Base-by-base conservation (phyloP, 37 sponge, comb jelly and placozoan species). In the Halisarca cf. caerulea region DNA sequence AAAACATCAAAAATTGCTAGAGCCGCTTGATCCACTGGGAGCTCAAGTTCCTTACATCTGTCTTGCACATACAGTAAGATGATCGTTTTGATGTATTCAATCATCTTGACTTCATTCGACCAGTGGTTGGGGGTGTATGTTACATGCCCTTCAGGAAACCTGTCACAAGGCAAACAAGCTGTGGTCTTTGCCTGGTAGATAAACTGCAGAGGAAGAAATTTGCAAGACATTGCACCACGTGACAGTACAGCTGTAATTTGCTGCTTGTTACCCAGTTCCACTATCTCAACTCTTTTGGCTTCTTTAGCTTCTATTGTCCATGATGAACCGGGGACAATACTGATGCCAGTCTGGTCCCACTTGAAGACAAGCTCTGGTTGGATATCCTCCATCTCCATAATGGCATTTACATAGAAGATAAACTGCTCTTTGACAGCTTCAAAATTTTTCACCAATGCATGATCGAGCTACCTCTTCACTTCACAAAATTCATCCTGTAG, bases 401-500 rank as follows among this genome's bases (percentile, higher is more conserved):
- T 54, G 0, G 60, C 53, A 14, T 80, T 79, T 17, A 83, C 55
- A 78, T 82, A 80, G 18, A 87, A 83, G 32, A 90, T 35, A 82
- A 83, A 90, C 60, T 90, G 80, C 23, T 40, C 34, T 38, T 90
- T 90, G 35, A 57, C 21, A 20, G 5, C 54, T 39, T 57, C 78
- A 58, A 87, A 90, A 60, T 90, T 43, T 54, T 55, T 64, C 44
- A 74, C 59, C 25, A 23, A 43, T 6, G 83, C 33, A 88, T 84
- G 38, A 58, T 84, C 4, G 71, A 79, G 54, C 61, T 83, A 21
- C 75, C 87, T 40, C 86, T 72, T 47, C 86, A 30, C 64, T 90
- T 90, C 33, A 85, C 86, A 86, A 83, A 86, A 2, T 86, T 82
- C 91, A 90, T 90, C 8, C 88, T 71, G 7, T 84, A 51, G 17